Evolutionary conservation across 2,113 vertebrate species (phyloP).

Genomic region (Psittacus erithacus): DNA sequence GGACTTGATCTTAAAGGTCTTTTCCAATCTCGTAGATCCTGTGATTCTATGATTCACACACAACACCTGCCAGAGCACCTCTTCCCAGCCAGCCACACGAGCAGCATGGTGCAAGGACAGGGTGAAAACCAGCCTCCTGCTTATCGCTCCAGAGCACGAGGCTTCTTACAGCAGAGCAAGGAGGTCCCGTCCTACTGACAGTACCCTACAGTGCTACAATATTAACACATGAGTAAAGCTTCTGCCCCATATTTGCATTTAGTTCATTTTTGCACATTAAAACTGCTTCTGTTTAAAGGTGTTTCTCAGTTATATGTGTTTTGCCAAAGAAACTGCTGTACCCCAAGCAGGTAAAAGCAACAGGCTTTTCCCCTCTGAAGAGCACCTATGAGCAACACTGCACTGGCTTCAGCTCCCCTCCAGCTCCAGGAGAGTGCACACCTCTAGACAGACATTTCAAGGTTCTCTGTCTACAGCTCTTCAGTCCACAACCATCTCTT

Average conservation of each 20-base stretch:
- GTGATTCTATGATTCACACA: neutral
- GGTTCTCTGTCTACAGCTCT: neutral
- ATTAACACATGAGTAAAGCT: neutral
- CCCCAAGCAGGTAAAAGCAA: rapidly evolving
- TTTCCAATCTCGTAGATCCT: neutral
- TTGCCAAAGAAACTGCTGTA: neutral
- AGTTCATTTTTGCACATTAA: neutral
- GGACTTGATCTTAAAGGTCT: neutral
- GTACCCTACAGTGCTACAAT: neutral
- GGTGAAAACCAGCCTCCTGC: neutral
- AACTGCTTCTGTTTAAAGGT: neutral
- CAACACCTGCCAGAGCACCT: neutral
- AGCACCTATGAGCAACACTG: neutral
- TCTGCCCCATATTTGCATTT: neutral
- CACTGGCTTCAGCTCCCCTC: neutral
- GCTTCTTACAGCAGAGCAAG: neutral
- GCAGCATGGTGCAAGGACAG: rapidly evolving
- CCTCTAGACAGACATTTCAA: neutral
- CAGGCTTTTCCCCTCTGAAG: neutral
- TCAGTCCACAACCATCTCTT: neutral
- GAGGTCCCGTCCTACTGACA: rapidly evolving
- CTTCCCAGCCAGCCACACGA: rapidly evolving
- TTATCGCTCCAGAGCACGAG: neutral
- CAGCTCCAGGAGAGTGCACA: neutral
- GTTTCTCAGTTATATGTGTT: neutral